phyloP scores from a whole-genome alignment of 2,113 vertebrate species.

The Nesoenas mayeri region DNA sequence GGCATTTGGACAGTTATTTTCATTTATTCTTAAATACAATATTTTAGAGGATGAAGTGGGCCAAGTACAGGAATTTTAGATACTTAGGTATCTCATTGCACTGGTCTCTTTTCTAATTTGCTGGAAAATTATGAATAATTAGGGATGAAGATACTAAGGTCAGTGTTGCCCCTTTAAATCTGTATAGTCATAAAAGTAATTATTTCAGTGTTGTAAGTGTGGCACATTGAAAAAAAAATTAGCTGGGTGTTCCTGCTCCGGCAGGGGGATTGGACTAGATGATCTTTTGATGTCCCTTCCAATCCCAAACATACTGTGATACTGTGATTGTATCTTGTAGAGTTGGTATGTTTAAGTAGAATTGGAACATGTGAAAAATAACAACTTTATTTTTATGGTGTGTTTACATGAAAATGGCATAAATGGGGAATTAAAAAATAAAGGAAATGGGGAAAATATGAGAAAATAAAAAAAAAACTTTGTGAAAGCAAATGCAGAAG shows the following conservation, averaged over 20 bases:
- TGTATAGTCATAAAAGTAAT: background rate
- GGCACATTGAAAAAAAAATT: background rate
- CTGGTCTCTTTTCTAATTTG: background rate
- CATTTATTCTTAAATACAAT: background rate
- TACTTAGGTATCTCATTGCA: background rate
- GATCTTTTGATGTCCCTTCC: no score
- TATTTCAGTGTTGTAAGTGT: background rate
- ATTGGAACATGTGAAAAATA: accelerated
- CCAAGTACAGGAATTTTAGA: background rate
- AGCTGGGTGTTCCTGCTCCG: no score
- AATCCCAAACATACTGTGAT: no score
- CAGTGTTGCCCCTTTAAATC: background rate
- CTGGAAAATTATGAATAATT: background rate
- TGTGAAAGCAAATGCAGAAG: accelerated
- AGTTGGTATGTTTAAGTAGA: background rate
- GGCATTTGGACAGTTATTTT: background rate
- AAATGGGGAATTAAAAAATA: background rate
- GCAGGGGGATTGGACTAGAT: no score
- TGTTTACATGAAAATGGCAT: background rate
- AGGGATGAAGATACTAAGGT: background rate
- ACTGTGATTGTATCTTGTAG: no score
- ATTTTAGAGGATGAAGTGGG: background rate
- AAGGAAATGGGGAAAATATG: background rate
- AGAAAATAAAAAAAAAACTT: no score
- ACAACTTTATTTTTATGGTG: no score